A percentile compares a stretch with the other conserved stretches of the same genome.
Conservation (phyloP, 2,113 vertebrate species). For the Varanus komodoensis region DNA sequence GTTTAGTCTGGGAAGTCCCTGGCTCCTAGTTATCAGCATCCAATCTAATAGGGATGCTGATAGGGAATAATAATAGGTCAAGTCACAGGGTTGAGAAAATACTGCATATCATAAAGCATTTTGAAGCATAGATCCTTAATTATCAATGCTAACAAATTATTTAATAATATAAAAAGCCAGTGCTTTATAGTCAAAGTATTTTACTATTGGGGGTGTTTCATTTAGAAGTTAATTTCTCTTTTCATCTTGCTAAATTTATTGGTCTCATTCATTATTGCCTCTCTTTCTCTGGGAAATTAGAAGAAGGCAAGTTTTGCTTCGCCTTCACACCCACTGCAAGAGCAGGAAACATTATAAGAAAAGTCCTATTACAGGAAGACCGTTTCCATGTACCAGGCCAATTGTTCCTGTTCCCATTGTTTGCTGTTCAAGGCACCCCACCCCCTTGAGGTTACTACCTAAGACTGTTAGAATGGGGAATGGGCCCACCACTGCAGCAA, state of each 20-base stretch:
- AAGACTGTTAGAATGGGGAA: constrained; percentile 43
- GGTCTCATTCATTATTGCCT: background rate
- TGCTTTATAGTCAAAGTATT: no score
- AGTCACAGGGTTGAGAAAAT: background rate
- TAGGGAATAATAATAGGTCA: background rate
- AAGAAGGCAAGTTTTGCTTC: background rate
- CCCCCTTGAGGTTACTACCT: constrained; percentile 56
- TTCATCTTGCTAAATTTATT: constrained; percentile 7
- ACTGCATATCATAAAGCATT: no score
- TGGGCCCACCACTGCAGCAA: constrained; percentile 4
- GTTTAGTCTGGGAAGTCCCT: background rate
- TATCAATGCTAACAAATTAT: background rate
- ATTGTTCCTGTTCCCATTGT: constrained; percentile 58
- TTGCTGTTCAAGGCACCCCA: constrained; percentile 47
- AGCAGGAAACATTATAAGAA: constrained; percentile 23
- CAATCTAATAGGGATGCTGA: background rate
- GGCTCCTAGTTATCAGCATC: background rate
- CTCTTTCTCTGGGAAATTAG: constrained; percentile 9
- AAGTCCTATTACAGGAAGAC: constrained; percentile 32
- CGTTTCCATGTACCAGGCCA: constrained; percentile 11
- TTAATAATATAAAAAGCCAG: background rate
- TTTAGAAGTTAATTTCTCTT: background rate
- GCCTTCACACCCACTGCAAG: background rate
- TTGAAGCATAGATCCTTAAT: background rate
- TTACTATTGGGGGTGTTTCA: background rate